These are phyloP conservation scores for Eueremaeus valkanovi DNA, from an alignment of 2,888 invertebrate genomes.

Conservation along the genomic window DNA sequence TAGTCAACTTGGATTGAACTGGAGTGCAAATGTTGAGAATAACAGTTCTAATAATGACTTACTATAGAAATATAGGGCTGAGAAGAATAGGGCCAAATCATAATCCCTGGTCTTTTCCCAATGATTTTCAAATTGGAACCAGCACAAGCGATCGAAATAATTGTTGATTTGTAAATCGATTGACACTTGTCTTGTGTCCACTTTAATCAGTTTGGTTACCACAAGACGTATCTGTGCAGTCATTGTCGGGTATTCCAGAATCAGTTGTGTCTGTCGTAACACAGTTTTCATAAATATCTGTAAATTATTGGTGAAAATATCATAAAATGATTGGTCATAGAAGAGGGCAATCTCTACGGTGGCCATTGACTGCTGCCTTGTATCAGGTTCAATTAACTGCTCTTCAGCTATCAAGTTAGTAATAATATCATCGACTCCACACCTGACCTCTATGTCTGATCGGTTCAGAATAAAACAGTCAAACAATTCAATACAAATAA, in stretches of 20 bases:
- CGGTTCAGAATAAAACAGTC: no score
- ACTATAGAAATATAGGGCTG: not conserved
- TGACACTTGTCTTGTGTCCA: not conserved
- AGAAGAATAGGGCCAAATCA: not conserved
- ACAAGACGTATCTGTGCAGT: not conserved
- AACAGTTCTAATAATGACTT: not conserved
- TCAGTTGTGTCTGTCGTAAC: not conserved
- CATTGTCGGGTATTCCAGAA: not conserved
- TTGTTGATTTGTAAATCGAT: no score
- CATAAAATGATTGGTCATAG: constrained; percentile 8
- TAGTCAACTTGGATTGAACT: no score
- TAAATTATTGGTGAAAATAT: not conserved
- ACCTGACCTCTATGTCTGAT: no score
- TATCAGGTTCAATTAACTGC: not conserved
- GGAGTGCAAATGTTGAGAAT: no score
- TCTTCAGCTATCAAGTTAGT: no score
- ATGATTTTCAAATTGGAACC: not conserved
- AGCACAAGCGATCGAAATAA: not conserved
- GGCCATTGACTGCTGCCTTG: not conserved
- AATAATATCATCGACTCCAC: no score
- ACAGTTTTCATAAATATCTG: not conserved
- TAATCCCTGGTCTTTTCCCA: not conserved
- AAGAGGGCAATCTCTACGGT: not conserved
- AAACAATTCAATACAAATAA: no score
- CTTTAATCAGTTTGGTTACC: not conserved